Evolutionary conservation across 2,113 vertebrate genomes (phyloP), one percentile per base, ranked within the genome.

Genomic region (Triplophysa dalaica): DNA sequence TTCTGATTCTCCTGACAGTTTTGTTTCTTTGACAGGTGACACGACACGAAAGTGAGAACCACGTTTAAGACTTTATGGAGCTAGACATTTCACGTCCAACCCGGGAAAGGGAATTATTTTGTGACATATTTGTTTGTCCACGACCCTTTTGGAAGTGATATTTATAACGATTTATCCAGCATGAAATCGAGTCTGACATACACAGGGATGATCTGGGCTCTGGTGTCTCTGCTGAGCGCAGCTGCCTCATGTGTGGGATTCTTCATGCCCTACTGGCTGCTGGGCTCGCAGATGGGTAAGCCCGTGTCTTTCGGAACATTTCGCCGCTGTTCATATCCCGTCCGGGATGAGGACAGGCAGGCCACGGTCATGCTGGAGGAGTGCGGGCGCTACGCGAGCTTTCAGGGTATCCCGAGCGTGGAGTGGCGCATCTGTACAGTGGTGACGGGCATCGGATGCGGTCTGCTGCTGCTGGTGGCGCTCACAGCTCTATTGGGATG

Each of bases 201-300:
- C 26, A 86, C 93, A 0, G 98, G 98, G 0, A 14, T 95, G 1
- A 79, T 98, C 84, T 99, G 97, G 98, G 93, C 97, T 29, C 86
- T 97, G 82, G 92, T 98, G 75, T 99, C 98, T 11, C 93, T 99
- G 84, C 90, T 98, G 11, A 97, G 95, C 0, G 97, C 98, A 0
- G 94, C 92, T 0, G 90, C 95, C 19, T 97, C 95, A 82, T 99
- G 98, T 0, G 95, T 98, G 79, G 98, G 98, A 11, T 99, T 98
- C 92, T 99, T 99, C 85, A 98, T 99, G 98, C 98, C 98, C 56
- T 99, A 98, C 90, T 99, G 98, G 98, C 95, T 99, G 62, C 90
- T 98, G 91, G 98, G 98, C 0, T 95, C 94, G 6, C 98, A 99
- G 89, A 94, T 99, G 93, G 95, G 95, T 89, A 99, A 96, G 85